A percentile compares a stretch with the other conserved stretches of the same genome.
phyloP scores from a whole-genome alignment of 2,113 vertebrate genomes.

The Origma solitaria region DNA sequence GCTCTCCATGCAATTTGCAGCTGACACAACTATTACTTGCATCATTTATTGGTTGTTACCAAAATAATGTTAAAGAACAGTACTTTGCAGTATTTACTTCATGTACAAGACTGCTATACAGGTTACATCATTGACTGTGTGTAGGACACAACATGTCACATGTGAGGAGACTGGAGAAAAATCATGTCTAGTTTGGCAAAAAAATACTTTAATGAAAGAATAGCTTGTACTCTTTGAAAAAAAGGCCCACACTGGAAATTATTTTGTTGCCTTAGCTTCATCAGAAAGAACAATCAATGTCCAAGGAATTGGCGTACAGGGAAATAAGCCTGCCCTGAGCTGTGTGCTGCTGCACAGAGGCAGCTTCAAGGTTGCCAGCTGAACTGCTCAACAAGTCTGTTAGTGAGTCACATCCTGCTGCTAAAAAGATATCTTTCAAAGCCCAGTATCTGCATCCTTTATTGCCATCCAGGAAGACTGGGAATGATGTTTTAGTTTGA shows the following conservation, averaged over 20 bases:
- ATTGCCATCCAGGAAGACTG: background rate
- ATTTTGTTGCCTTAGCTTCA: background rate
- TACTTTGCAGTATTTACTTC: background rate
- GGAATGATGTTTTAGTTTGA: background rate
- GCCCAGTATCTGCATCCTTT: constrained; percentile 14
- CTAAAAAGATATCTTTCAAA: constrained; percentile 46
- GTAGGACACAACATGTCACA: background rate
- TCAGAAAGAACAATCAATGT: background rate
- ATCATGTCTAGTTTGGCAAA: background rate
- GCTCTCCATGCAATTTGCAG: background rate
- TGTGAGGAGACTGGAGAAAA: background rate
- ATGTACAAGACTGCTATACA: background rate
- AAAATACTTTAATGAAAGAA: background rate
- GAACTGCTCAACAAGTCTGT: constrained; percentile 40
- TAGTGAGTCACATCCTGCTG: constrained; percentile 44
- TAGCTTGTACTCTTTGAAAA: background rate
- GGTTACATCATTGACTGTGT: background rate
- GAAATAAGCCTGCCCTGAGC: constrained; percentile 17
- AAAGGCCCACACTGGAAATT: background rate
- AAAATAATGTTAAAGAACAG: background rate
- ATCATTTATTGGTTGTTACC: background rate
- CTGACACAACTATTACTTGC: background rate
- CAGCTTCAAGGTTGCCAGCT: constrained; percentile 32
- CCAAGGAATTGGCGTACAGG: background rate
- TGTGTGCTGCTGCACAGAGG: background rate